Evolutionary conservation across 2,888 invertebrate genomes (phyloP).

Genomic region (Ophioninae sp.): DNA sequence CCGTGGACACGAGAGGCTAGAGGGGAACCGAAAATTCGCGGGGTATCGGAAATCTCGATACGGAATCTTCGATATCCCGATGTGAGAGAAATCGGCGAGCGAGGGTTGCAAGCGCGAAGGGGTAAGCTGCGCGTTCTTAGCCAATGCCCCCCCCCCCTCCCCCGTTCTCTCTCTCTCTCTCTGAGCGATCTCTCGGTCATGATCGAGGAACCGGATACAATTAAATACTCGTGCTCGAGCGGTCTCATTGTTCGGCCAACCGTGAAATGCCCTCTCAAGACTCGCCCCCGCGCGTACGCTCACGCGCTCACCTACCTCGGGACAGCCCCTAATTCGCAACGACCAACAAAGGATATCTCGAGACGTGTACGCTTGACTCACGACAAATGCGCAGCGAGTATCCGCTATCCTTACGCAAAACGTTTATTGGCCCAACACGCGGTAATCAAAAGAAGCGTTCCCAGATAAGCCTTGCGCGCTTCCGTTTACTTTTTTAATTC

Average conservation of each 20-base stretch:
- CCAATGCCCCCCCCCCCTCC: background rate
- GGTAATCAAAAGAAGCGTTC: conserved; percentile 35
- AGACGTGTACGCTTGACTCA: conserved; percentile 67
- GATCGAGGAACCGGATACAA: conserved; percentile 72
- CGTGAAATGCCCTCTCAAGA: conserved; percentile 35
- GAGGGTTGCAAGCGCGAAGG: conserved; percentile 67
- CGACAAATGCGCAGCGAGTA: conserved; percentile 28
- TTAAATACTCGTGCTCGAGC: conserved; percentile 75
- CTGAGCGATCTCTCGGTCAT: conserved; percentile 53
- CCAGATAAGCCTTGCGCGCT: background rate
- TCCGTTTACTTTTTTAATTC: background rate
- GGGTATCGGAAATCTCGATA: conserved; percentile 15
- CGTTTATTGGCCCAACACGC: conserved; percentile 72
- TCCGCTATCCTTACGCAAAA: conserved; percentile 34
- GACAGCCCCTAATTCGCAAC: background rate
- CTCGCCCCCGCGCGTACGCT: conserved; percentile 52
- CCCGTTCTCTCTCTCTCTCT: background rate
- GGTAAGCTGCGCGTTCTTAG: conserved; percentile 21
- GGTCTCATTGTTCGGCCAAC: conserved; percentile 69
- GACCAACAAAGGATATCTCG: conserved; percentile 55
- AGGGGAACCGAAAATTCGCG: background rate
- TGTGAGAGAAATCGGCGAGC: conserved; percentile 74
- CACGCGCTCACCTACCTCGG: background rate
- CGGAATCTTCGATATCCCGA: conserved; percentile 13
- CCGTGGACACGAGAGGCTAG: background rate